These are phyloP conservation scores for Dendroctonus ponderosae DNA, from an alignment of 1,140 invertebrate genomes.

Conservation along the genomic window DNA sequence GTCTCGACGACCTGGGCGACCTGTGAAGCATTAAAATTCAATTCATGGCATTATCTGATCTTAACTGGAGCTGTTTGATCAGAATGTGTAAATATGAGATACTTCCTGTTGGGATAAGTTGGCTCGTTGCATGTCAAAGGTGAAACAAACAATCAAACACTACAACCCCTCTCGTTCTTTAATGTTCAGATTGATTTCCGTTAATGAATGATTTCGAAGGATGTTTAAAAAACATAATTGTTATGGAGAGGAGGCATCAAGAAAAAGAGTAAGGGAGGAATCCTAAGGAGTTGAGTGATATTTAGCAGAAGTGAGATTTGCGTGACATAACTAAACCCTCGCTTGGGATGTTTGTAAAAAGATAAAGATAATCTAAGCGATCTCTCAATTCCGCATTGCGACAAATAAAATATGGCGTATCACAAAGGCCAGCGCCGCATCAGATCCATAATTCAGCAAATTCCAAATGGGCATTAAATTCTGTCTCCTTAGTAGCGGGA, in stretches of 20 bases:
- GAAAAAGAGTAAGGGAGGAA: too few relatives aligned
- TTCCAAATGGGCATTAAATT: slow-evolving; percentile 21
- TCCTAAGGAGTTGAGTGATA: too few relatives aligned
- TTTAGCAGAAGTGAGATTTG: too few relatives aligned
- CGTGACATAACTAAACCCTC: too few relatives aligned
- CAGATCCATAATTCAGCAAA: slow-evolving; percentile 24
- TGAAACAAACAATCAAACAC: background rate
- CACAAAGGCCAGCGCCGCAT: slow-evolving; percentile 9
- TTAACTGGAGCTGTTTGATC: slow-evolving; percentile 19
- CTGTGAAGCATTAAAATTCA: slow-evolving; percentile 25
- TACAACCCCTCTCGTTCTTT: too few relatives aligned
- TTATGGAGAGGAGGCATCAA: too few relatives aligned
- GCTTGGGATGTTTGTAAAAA: background rate
- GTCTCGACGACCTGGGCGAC: slow-evolving; percentile 24
- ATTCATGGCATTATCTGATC: slow-evolving; percentile 31
- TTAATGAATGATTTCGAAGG: background rate
- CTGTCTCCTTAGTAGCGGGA: slow-evolving; percentile 32
- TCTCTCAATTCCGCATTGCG: slow-evolving; percentile 6
- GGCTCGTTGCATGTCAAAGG: slow-evolving; percentile 1
- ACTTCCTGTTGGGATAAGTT: slow-evolving; percentile 25
- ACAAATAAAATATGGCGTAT: slow-evolving; percentile 14
- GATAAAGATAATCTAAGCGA: slow-evolving; percentile 4
- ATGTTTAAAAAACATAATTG: background rate
- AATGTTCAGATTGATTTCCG: too few relatives aligned
- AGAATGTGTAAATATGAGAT: slow-evolving; percentile 29